These are phyloP conservation scores for Austrofundulus limnaeus DNA, from an alignment of 2,113 vertebrate species.

Conservation along the genomic window DNA sequence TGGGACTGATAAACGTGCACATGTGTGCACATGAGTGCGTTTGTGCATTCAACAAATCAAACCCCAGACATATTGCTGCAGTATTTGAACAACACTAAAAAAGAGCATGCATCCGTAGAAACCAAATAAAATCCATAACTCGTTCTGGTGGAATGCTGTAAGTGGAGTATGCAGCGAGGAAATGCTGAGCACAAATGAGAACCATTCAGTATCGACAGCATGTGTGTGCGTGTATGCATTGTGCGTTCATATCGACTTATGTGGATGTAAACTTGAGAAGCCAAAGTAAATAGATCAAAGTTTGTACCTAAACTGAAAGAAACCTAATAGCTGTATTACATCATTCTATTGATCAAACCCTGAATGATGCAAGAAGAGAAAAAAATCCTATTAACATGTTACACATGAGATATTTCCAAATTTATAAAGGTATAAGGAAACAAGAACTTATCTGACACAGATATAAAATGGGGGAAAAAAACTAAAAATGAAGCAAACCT, in stretches of 20 bases:
- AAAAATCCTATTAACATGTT: no score
- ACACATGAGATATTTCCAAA: no score
- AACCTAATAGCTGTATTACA: background rate
- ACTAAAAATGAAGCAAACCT: no score
- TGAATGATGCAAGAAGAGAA: background rate
- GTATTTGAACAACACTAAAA: constrained; percentile 59
- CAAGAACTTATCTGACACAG: no score
- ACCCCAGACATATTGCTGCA: constrained; percentile 45
- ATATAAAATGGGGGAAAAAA: no score
- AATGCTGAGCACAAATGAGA: constrained; percentile 61
- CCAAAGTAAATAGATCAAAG: background rate
- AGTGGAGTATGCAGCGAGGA: constrained; percentile 53
- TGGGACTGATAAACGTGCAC: constrained; percentile 64
- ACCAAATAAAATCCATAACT: constrained; percentile 73
- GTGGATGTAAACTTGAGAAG: background rate
- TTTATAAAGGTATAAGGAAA: no score
- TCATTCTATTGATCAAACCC: background rate
- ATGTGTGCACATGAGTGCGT: constrained; percentile 15
- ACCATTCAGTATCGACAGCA: constrained; percentile 36
- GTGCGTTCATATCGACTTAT: background rate
- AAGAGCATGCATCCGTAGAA: constrained; percentile 56
- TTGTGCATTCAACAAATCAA: constrained; percentile 29
- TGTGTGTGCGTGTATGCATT: constrained; percentile 20
- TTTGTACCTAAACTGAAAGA: background rate
- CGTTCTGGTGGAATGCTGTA: constrained; percentile 58